These are phyloP conservation scores for Trypoxylus dichotomus DNA, from an alignment of 1,140 invertebrate genomes.

Conservation along the genomic window DNA sequence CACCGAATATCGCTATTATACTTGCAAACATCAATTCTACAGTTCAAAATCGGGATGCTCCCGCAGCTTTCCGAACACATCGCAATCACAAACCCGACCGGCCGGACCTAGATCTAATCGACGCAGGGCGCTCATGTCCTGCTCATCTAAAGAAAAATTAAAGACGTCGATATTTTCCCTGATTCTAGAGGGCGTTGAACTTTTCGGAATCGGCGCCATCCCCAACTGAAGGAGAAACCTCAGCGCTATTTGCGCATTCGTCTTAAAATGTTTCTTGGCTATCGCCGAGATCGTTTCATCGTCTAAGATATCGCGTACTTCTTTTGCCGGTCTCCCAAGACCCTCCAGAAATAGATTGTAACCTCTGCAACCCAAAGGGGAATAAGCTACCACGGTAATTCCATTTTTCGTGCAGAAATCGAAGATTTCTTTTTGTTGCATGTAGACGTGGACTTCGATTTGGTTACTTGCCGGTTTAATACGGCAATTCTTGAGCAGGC, in stretches of 20 bases:
- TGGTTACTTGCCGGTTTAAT: constrained; percentile 65
- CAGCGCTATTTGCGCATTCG: constrained; percentile 65
- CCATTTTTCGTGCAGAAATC: constrained; percentile 70
- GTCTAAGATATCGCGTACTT: constrained; percentile 28
- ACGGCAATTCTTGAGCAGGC: constrained; percentile 63
- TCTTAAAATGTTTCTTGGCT: constrained; percentile 59
- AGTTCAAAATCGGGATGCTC: background rate
- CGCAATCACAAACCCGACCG: constrained; percentile 26
- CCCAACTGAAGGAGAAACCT: constrained; percentile 60
- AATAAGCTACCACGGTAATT: constrained; percentile 80
- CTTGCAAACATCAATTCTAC: background rate
- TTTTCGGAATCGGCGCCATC: constrained; percentile 67
- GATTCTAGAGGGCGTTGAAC: constrained; percentile 58
- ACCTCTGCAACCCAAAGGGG: constrained; percentile 74
- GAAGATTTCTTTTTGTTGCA: constrained; percentile 76
- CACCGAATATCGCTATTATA: constrained; percentile 28
- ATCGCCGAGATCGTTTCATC: constrained; percentile 32
- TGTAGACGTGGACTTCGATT: constrained; percentile 74
- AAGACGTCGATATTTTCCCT: constrained; percentile 61
- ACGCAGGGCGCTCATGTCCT: constrained; percentile 52
- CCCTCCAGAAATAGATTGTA: constrained; percentile 35
- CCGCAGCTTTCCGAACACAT: background rate
- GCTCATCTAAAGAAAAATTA: constrained; percentile 50
- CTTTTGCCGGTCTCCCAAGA: constrained; percentile 30
- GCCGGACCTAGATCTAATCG: constrained; percentile 36